A percentile compares a stretch with the other conserved stretches of the same genome.
Evolutionary conservation across 2,797 vertebrate species (phyloP).

Genomic region (Rhinoraja longicauda): DNA sequence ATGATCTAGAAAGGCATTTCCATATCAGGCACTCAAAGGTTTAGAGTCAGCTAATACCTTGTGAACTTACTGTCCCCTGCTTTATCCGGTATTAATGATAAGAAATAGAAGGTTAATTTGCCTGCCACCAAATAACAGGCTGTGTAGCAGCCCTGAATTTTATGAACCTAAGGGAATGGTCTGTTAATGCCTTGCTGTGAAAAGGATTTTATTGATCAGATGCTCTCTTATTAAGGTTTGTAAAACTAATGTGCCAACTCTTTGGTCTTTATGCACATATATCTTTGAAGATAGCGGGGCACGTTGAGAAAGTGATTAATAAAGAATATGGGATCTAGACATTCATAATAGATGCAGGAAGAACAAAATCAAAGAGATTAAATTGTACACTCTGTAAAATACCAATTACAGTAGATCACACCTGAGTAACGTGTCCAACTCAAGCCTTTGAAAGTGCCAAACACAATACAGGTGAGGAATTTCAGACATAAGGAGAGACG

Average conservation of each 20-base stretch:
- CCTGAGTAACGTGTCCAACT: too few species aligned
- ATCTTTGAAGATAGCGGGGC: too few species aligned
- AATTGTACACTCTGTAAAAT: too few species aligned
- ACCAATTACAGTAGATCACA: too few species aligned
- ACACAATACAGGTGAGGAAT: too few species aligned
- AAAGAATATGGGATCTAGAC: too few species aligned
- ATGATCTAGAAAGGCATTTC: background rate
- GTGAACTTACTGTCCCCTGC: background rate
- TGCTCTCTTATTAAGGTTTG: background rate
- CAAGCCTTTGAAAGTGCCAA: too few species aligned
- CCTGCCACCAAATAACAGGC: background rate
- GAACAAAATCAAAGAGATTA: too few species aligned
- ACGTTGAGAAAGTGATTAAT: too few species aligned
- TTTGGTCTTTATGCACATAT: background rate
- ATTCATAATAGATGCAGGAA: too few species aligned
- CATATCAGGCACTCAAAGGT: background rate
- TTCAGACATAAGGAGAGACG: too few species aligned
- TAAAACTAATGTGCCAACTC: background rate
- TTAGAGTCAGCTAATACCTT: background rate
- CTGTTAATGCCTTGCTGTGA: background rate
- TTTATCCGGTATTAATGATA: constrained; percentile 3
- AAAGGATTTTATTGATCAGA: background rate
- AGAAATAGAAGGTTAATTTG: background rate
- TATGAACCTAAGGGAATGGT: background rate
- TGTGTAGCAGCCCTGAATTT: background rate